Percentiles rank a stretch among this genome's conserved stretches.
Evolutionary conservation across 2,888 invertebrate genomes (phyloP).

Genomic region (Ophion obscuratus): DNA sequence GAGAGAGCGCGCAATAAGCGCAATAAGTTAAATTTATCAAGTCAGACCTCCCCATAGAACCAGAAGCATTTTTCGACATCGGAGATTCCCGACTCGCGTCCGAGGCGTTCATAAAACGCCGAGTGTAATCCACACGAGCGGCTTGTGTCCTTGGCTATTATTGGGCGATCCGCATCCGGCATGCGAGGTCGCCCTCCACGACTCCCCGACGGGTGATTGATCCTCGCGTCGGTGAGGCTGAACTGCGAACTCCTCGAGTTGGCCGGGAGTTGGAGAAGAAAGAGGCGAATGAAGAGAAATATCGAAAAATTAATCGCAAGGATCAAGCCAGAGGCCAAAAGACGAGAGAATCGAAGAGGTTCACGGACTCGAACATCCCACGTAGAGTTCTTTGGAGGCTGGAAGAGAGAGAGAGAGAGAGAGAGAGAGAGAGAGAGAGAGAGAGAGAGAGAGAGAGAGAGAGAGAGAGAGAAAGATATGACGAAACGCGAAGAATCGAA

Average conservation of each 20-base stretch:
- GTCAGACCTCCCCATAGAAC: not conserved
- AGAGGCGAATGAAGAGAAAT: conserved; percentile 8
- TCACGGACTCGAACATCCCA: conserved; percentile 56
- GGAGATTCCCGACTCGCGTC: too few species aligned
- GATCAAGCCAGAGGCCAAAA: not conserved
- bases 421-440: not conserved
- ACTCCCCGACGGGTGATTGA: conserved; percentile 47
- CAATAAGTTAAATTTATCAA: not conserved
- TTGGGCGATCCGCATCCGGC: conserved; percentile 54
- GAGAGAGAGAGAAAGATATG: not conserved
- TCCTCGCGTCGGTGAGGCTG: conserved; percentile 15
- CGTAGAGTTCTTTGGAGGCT: conserved; percentile 17
- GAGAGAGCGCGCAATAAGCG: not conserved
- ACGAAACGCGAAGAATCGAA: conserved; percentile 25
- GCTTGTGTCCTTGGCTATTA: conserved; percentile 60
- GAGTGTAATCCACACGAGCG: not conserved
- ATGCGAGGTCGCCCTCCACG: conserved; percentile 53
- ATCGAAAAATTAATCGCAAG: not conserved
- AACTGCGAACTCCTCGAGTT: conserved; percentile 33
- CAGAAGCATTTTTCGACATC: conserved; percentile 23
- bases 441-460: not conserved
- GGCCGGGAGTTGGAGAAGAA: conserved; percentile 4
- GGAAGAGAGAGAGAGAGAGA: not conserved
- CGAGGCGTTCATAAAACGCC: not conserved
- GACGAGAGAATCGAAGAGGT: conserved; percentile 28